These are phyloP conservation scores for Pogonophryne albipinna DNA, from an alignment of 2,797 vertebrate genomes.

Conservation along the genomic window DNA sequence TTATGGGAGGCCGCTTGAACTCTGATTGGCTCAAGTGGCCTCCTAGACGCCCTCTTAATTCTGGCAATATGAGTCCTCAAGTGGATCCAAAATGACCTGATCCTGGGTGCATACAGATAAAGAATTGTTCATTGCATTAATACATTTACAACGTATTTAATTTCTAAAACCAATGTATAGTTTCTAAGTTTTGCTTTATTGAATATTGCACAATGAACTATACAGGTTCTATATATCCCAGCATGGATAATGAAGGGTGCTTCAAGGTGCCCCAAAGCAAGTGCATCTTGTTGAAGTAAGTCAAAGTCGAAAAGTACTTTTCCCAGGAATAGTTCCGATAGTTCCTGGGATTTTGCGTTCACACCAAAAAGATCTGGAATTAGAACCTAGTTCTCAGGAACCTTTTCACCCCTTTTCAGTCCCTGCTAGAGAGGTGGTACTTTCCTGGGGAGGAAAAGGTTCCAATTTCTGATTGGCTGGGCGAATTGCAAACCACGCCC, in stretches of 20 bases:
- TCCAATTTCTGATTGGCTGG: too few species aligned
- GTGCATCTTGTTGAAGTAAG: background rate
- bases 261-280: background rate
- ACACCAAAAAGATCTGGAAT: too few species aligned
- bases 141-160: background rate
- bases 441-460: too few species aligned
- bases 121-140: background rate
- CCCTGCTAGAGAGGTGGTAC: too few species aligned
- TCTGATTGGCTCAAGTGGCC: conserved; percentile 60
- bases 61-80: conserved; percentile 32
- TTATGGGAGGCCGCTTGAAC: conserved; percentile 57
- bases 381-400: too few species aligned
- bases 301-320: too few species aligned
- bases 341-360: too few species aligned
- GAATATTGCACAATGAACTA: too few species aligned
- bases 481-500: too few species aligned
- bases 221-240: background rate
- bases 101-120: background rate
- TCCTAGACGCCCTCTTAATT: conserved; percentile 51
- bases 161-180: background rate
- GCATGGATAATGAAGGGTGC: background rate
- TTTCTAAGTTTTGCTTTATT: background rate
- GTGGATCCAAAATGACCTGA: conserved; percentile 26
- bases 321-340: too few species aligned
- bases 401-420: too few species aligned